Evolutionary conservation across 1,140 invertebrate genomes (phyloP).

Genomic region (Diabrotica virgifera): DNA sequence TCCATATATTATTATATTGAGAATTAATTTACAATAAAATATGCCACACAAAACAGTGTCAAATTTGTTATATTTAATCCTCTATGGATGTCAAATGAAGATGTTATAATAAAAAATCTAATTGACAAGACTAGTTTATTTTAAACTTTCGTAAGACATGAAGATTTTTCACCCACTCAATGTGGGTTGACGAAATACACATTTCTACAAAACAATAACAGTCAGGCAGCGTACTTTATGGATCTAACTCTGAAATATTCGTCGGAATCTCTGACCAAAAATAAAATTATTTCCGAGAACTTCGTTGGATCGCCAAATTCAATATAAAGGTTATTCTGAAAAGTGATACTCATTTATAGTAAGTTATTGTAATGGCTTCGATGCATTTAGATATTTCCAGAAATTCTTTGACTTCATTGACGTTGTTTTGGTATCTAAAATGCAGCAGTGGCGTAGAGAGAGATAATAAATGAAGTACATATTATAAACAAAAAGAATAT

Average conservation of each 20-base stretch:
- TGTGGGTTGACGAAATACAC: background rate
- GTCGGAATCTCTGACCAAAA: background rate
- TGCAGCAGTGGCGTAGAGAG: background rate
- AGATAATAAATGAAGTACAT: too few relatives aligned
- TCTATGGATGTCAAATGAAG: too few relatives aligned
- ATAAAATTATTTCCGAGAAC: background rate
- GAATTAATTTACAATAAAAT: too few relatives aligned
- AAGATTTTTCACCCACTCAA: too few relatives aligned
- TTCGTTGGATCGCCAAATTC: background rate
- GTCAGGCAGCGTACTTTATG: background rate
- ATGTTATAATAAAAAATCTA: too few relatives aligned
- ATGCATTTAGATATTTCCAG: constrained; percentile 3
- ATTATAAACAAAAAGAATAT: too few relatives aligned
- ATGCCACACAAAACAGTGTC: too few relatives aligned
- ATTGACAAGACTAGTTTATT: too few relatives aligned
- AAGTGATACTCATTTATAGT: background rate
- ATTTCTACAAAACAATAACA: constrained; percentile 3
- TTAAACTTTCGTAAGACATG: too few relatives aligned
- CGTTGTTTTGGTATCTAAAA: background rate
- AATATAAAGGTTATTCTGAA: background rate
- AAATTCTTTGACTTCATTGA: background rate
- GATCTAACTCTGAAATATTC: background rate
- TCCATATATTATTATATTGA: too few relatives aligned
- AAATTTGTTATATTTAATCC: too few relatives aligned
- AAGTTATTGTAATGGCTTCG: background rate